Conservation (phyloP, 2,797 vertebrate genomes). For the Dermochelys coriacea region DNA sequence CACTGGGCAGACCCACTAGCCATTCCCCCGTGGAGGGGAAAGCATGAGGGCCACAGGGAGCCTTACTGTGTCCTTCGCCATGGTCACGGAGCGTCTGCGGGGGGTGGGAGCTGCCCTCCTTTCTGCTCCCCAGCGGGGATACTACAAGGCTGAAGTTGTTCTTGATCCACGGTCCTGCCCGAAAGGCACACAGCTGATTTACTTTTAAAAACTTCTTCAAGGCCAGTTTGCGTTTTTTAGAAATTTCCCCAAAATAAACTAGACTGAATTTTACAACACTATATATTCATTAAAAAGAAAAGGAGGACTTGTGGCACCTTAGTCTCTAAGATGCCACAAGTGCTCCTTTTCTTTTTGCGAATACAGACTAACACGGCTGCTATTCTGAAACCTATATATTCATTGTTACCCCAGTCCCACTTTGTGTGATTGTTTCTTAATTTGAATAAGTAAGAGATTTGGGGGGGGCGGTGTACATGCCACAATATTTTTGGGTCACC, state of each 20-base stretch:
- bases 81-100: not conserved
- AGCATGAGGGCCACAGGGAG: not conserved
- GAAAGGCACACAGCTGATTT: not conserved
- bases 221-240: too few species aligned
- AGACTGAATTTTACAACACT: not conserved
- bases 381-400: too few species aligned
- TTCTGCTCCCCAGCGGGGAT: not conserved
- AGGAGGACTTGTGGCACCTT: too few species aligned
- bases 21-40: not conserved
- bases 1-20: not conserved
- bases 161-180: not conserved
- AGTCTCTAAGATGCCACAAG: too few species aligned
- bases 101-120: not conserved
- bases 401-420: not conserved
- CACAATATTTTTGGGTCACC: not conserved
- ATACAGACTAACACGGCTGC: too few species aligned
- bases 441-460: not conserved
- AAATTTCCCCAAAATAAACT: not conserved
- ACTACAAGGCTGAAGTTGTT: not conserved
- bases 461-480: not conserved
- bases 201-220: not conserved
- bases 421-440: not conserved
- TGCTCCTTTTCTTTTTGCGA: too few species aligned
- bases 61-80: not conserved
- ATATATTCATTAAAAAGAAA: not conserved